These are phyloP conservation scores for Psix sp. DNA, from an alignment of 1,140 invertebrate genomes.

Conservation along the genomic window DNA sequence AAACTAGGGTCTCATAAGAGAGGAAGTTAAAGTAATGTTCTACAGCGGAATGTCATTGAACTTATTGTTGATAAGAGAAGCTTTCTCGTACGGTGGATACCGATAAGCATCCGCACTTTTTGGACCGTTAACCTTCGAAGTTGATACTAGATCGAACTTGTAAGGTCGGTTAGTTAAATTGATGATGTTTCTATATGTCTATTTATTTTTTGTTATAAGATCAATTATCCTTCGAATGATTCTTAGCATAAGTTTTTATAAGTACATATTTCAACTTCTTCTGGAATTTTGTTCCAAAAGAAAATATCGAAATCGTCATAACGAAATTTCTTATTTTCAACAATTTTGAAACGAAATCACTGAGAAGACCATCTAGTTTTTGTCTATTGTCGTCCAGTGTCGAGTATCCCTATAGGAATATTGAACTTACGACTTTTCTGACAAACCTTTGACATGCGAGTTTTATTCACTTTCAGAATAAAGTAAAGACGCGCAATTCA, in stretches of 20 bases:
- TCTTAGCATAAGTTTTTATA: no score
- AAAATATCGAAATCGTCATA: no score
- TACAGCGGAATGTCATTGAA: conserved; percentile 21
- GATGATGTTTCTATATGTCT: no score
- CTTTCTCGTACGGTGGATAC: conserved; percentile 12
- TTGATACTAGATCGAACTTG: conserved; percentile 21
- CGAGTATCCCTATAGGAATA: conserved; percentile 10
- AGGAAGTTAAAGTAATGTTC: conserved; percentile 22
- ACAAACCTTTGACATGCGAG: conserved; percentile 45
- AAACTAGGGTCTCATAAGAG: conserved; percentile 19
- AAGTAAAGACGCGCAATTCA: conserved; percentile 30
- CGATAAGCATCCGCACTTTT: conserved; percentile 35
- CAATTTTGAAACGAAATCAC: no score
- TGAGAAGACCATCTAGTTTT: no score
- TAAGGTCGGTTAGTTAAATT: conserved; percentile 11
- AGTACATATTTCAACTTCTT: no score
- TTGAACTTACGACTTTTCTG: neutral
- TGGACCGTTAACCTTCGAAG: conserved; percentile 21
- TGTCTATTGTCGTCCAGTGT: no score
- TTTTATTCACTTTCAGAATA: conserved; percentile 36
- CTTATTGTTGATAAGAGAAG: conserved; percentile 45
- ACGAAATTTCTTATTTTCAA: no score
- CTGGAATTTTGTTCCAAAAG: no score
- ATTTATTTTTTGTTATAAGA: no score
- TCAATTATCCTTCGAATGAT: no score